These are phyloP conservation scores for Shinisaurus crocodilurus DNA, from an alignment of 2,113 vertebrate genomes.

Conservation along the genomic window DNA sequence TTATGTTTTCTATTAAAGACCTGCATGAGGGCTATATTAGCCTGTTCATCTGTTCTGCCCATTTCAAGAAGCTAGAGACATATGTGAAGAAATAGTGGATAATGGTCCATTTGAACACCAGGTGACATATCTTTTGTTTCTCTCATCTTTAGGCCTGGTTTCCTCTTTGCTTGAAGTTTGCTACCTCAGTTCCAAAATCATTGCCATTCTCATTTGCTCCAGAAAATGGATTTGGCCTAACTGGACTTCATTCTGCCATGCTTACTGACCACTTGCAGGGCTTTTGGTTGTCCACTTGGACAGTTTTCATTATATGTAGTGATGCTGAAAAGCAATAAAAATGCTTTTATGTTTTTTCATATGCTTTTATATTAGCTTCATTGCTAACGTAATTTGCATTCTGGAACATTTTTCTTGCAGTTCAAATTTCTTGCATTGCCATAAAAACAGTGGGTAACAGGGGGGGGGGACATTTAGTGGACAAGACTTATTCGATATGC, in stretches of 20 bases:
- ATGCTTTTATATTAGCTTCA: background rate
- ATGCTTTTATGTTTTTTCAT: background rate
- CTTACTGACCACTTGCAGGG: background rate
- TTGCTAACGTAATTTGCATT: background rate
- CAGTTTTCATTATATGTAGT: background rate
- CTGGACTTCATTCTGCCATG: background rate
- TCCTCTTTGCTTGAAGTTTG: background rate
- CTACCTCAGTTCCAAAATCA: background rate
- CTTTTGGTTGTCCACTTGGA: background rate
- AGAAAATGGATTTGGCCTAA: background rate
- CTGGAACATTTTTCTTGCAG: background rate
- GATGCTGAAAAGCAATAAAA: constrained; percentile 3
- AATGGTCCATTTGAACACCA: too few relatives aligned
- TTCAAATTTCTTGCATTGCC: constrained; percentile 11
- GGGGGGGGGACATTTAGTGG: background rate
- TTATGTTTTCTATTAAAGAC: background rate
- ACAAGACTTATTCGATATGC: constrained; percentile 3
- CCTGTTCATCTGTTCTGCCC: too few relatives aligned
- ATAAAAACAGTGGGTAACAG: constrained; percentile 8
- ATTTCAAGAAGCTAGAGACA: too few relatives aligned
- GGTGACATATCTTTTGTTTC: background rate
- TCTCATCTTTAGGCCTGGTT: background rate
- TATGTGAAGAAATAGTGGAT: too few relatives aligned
- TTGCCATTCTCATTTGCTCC: background rate
- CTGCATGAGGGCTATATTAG: background rate